Conservation (phyloP, 2,888 invertebrate species). For the Lasioglossum lativentre region DNA sequence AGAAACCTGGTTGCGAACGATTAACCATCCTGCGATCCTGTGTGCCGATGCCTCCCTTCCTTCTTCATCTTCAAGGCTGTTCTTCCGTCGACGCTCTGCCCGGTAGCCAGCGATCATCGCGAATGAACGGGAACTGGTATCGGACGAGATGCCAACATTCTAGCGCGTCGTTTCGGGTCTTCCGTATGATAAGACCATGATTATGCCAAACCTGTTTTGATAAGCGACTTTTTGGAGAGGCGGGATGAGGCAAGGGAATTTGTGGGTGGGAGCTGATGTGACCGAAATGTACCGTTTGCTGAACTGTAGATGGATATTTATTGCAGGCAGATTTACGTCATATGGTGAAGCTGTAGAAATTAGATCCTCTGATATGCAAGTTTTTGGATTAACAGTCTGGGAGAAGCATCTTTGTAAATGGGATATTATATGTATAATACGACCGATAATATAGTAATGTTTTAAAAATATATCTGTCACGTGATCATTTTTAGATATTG, state of each 20-base stretch:
- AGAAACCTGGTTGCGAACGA: constrained; percentile 9
- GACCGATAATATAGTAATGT: too few relatives aligned
- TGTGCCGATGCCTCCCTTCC: not conserved
- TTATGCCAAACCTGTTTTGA: not conserved
- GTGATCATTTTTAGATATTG: too few relatives aligned
- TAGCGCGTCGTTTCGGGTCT: not conserved
- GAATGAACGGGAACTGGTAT: constrained; percentile 21
- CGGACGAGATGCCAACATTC: not conserved
- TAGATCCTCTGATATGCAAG: too few relatives aligned
- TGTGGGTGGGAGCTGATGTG: not conserved
- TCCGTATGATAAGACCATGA: not conserved
- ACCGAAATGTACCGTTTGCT: not conserved
- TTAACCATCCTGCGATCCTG: constrained; percentile 13
- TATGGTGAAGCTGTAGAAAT: too few relatives aligned
- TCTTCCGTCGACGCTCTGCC: not conserved
- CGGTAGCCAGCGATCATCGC: constrained; percentile 1
- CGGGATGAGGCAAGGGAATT: not conserved
- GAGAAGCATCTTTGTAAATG: too few relatives aligned
- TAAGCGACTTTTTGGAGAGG: not conserved
- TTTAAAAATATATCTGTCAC: too few relatives aligned
- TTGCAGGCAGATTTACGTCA: too few relatives aligned
- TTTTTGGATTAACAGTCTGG: too few relatives aligned
- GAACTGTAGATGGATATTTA: not conserved
- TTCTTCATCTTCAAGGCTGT: not conserved
- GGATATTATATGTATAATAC: too few relatives aligned